Evolutionary conservation across 1,140 invertebrate genomes (phyloP), one percentile per base, ranked within the genome.

Genomic region (Saccostrea echinata): DNA sequence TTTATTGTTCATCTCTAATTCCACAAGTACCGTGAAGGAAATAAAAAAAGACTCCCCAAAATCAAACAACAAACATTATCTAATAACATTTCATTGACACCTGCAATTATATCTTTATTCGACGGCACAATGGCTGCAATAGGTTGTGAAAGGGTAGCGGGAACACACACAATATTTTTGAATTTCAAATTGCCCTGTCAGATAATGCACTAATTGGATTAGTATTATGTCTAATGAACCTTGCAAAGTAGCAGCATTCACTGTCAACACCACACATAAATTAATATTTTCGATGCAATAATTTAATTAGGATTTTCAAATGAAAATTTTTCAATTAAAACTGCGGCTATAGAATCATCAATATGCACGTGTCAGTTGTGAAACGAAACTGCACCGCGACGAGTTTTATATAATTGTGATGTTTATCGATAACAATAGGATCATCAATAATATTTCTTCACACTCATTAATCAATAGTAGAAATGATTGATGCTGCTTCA

Each of bases 211-310:
- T 33, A 76, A 76, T 76, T 33, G 24, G 30, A 76, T 76, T 76
- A 76, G 68, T 76, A 33, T 33, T 33, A 76, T 76, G 68, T 76
- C 68, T 76, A 33, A 30, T 76, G 24, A 76, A 76, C 8, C 27
- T 33, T 30, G 68, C 24, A 33, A 76, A 30, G 27, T 18, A 1
- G 27, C 68, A 13, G 27, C 27, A 33, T 76, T 76, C 68, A 30
- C 13, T 76, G 68, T 76, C 68, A 76, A 76, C 33, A 76, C 27
- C 12, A 16, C 68, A 30, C 68, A 76, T 76, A 76, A 76, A 76
- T 76, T 76, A 76, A 76, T 27, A 71, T 30, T 16, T 61, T 76
- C 68, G 16, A 76, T 30, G 27, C 27, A 33, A 30, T 76, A 76
- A 33, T 76, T 76, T 76, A 24, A 76, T 76, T 76, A 76, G 30